Base-by-base conservation (phyloP, 2,797 vertebrate species). In the Brotula barbata region DNA sequence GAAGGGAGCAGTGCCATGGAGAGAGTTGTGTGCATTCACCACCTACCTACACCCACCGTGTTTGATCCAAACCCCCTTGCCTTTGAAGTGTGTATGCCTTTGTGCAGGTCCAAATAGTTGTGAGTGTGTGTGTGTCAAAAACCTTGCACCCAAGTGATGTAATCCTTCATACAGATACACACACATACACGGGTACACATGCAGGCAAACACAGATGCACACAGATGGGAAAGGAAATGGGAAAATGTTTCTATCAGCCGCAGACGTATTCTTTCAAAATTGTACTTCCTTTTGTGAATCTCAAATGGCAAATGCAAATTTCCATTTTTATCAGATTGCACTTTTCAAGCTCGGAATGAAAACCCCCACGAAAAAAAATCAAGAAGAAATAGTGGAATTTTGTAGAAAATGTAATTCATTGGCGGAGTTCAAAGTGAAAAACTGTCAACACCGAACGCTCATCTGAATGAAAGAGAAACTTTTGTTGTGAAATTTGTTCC, bases 31-130 rank as follows among this genome's bases (percentile, higher is more conserved):
- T 86, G 78, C 80, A 80, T 86, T 74, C 75, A 80, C 71, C 68
- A 74, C 78, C 73, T 84, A 83, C 83, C 81, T 78, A 70, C 79
- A 74, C 81, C 53, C 58, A 34, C 69, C 28, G 65, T 25, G 73
- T 90, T 91, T 91, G 88, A 92, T 89, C 85, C 72, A 40, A 68
- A 53, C 72, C 63, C 70, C 53, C 52, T 1, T 15, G 53, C 78
- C 34, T 91, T 91, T 91, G 89, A 92, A 87, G 88, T 81, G 73
- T 55, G 77, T 64, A 68, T 62, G 78, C 80, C 73, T 89, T 87
- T 90, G 86, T 89, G 77, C 71, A 0, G 19, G 71, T 84, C 87
- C 82, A 87, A 88, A 85, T 82, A 65, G 48, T 23, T 72, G 33
- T 70, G 73, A 66, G 71, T 14, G 8, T 39, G 37, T 39, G 37